Evolutionary conservation across 2,113 vertebrate genomes (phyloP).

Genomic region (Rhinogobius similis): DNA sequence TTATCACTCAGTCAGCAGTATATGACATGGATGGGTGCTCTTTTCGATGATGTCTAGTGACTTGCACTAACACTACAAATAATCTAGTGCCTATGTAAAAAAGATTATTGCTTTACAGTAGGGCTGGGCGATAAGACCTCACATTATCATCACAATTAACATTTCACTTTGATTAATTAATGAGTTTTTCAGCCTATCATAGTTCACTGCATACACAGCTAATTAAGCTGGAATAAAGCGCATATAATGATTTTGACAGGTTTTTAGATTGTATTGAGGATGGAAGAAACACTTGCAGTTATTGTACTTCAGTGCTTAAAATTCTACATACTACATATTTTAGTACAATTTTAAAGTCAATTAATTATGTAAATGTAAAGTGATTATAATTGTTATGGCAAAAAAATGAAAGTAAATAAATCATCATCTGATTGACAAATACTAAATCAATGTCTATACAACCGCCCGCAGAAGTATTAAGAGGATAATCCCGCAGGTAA

Average conservation of each 20-base stretch:
- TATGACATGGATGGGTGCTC: conserved; percentile 63
- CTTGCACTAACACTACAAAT: conserved; percentile 59
- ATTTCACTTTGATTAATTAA: conserved; percentile 9
- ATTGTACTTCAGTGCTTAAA: not conserved
- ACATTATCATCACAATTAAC: conserved; percentile 6
- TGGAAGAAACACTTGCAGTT: not conserved
- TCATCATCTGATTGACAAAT: not conserved
- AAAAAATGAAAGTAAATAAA: not conserved
- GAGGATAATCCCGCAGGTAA: conserved; percentile 19
- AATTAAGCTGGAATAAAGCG: not conserved
- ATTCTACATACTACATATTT: not conserved
- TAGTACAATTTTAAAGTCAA: not conserved
- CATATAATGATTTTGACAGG: not conserved
- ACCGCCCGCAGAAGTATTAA: not conserved
- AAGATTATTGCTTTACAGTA: conserved; percentile 53
- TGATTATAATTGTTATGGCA: not conserved
- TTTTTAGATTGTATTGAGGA: conserved; percentile 1
- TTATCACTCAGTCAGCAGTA: conserved; percentile 73
- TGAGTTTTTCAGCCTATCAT: not conserved
- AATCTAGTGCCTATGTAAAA: conserved; percentile 42
- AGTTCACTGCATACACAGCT: conserved; percentile 2
- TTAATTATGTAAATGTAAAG: not conserved
- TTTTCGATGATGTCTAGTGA: conserved; percentile 66
- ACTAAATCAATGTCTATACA: not conserved
- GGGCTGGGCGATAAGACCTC: not conserved